Percentiles rank a stretch among this genome's conserved stretches.
These are phyloP conservation scores for Tipula confusa DNA, from an alignment of 2,888 invertebrate species.

Conservation along the genomic window DNA sequence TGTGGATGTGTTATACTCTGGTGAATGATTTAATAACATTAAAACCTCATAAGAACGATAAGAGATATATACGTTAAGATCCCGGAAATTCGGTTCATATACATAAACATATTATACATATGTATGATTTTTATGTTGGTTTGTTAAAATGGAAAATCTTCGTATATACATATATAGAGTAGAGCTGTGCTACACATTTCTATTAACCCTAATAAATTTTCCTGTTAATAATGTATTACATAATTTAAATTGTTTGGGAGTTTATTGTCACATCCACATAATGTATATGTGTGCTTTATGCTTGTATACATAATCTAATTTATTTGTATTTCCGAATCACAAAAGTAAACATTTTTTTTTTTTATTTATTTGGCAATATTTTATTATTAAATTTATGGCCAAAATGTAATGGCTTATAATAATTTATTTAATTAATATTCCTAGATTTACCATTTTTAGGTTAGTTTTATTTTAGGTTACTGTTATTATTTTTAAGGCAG, in stretches of 20 bases:
- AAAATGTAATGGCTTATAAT: background rate
- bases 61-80: background rate
- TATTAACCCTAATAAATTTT: constrained; percentile 20
- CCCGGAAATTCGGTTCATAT: constrained; percentile 12
- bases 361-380: background rate
- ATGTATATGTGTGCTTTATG: background rate
- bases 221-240: constrained; percentile 20
- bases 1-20: background rate
- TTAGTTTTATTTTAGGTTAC: background rate
- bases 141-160: background rate
- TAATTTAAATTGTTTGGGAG: constrained; percentile 12
- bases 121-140: background rate
- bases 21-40: constrained; percentile 25
- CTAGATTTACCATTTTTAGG: background rate
- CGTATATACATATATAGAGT: background rate
- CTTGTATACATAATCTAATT: background rate
- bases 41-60: constrained; percentile 20
- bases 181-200: background rate
- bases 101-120: background rate
- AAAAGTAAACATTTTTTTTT: background rate
- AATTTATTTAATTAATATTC: constrained; percentile 25
- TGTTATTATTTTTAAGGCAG: background rate
- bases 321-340: background rate
- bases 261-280: background rate
- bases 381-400: background rate